These are phyloP conservation scores for Crossaster papposus DNA, from an alignment of 53 echinoderm and acorn worm genomes.

Conservation along the genomic window DNA sequence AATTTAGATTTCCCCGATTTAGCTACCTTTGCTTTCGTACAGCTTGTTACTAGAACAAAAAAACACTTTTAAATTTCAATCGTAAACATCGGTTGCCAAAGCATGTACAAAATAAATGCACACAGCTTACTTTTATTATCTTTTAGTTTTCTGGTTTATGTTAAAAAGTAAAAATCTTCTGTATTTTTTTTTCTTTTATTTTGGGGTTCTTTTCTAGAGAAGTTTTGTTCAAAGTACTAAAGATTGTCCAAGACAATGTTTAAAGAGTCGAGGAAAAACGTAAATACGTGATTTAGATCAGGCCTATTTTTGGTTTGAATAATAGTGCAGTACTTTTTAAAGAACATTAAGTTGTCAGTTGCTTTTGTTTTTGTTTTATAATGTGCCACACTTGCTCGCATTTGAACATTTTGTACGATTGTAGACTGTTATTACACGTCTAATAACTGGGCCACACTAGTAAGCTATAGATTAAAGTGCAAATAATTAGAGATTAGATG, in stretches of 20 bases:
- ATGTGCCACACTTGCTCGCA: constrained; percentile 57
- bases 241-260: constrained; percentile 47
- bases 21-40: not conserved
- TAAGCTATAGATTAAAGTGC: not conserved
- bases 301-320: constrained; percentile 30
- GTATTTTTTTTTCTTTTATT: not conserved
- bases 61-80: not conserved
- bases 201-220: not conserved
- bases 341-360: constrained; percentile 37
- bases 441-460: not conserved
- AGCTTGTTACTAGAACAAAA: not conserved
- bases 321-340: constrained; percentile 48
- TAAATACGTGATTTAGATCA: constrained; percentile 30
- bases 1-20: not conserved
- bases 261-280: not conserved
- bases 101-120: constrained; percentile 32
- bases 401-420: constrained; percentile 11
- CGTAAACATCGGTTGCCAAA: not conserved
- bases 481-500: not conserved
- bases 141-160: not conserved
- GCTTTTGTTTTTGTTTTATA: constrained; percentile 20
- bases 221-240: constrained; percentile 38
- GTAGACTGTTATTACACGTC: constrained; percentile 4
- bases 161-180: not conserved
- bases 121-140: constrained; percentile 8